Evolutionary conservation across 2,888 invertebrate species (phyloP).

Genomic region (Limnephilus lunatus): DNA sequence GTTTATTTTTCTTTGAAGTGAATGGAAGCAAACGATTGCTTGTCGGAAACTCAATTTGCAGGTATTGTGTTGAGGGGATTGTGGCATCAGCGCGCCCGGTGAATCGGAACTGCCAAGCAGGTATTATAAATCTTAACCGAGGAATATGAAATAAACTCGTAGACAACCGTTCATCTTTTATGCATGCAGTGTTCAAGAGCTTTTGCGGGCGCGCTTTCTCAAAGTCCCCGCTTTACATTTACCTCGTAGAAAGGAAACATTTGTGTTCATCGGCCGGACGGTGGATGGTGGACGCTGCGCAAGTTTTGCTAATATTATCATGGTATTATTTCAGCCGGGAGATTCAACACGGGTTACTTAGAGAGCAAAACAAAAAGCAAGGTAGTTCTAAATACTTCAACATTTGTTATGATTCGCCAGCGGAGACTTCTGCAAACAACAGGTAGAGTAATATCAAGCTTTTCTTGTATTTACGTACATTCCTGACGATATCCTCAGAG

Average conservation of each 20-base stretch:
- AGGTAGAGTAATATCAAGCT: not conserved
- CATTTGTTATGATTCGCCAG: not conserved
- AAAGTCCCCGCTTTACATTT: not conserved
- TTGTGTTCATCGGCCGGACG: not conserved
- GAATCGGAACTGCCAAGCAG: not conserved
- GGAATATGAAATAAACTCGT: slow-evolving; percentile 9
- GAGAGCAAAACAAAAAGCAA: not conserved
- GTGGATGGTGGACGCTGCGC: not conserved
- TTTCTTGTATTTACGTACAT: no score
- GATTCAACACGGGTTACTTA: not conserved
- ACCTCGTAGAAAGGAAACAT: not conserved
- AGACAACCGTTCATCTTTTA: slow-evolving; percentile 20
- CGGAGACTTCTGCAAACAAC: not conserved
- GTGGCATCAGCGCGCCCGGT: not conserved
- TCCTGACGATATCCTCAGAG: no score
- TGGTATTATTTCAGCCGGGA: not conserved
- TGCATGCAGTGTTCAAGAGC: slow-evolving; percentile 13
- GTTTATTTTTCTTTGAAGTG: not conserved
- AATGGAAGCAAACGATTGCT: not conserved
- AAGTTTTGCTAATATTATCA: not conserved
- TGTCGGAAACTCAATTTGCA: not conserved
- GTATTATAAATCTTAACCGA: slow-evolving; percentile 12
- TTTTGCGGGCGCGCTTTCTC: not conserved
- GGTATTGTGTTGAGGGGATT: not conserved
- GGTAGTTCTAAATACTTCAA: not conserved